phyloP scores from a whole-genome alignment of 2,113 vertebrate genomes.

The Phaethon lepturus region DNA sequence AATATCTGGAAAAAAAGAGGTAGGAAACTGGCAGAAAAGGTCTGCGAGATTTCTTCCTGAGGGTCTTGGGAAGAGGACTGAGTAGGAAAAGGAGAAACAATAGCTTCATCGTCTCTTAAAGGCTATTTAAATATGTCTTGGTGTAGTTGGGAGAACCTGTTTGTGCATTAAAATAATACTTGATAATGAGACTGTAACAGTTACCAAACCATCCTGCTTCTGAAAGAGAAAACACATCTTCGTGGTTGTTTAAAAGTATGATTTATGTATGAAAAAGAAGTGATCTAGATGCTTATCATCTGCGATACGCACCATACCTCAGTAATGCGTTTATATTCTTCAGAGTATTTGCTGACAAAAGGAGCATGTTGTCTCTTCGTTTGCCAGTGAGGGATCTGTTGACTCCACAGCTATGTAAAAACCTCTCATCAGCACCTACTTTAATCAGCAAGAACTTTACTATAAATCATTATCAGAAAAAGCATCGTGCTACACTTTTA shows the following conservation, averaged over 20 bases:
- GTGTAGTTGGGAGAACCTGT: background rate
- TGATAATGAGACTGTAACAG: background rate
- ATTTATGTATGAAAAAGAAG: slow-evolving; percentile 61
- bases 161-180: slow-evolving; percentile 27
- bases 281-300: slow-evolving; percentile 44
- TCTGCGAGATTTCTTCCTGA: slow-evolving; percentile 46
- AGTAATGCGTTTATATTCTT: slow-evolving; percentile 63
- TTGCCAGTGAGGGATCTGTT: slow-evolving; percentile 47
- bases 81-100: slow-evolving; percentile 5
- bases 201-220: background rate
- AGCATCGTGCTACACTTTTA: slow-evolving; percentile 12
- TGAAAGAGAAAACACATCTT: background rate
- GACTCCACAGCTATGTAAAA: slow-evolving; percentile 51
- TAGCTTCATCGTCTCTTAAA: background rate
- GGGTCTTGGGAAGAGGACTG: background rate
- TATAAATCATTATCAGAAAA: slow-evolving; percentile 64
- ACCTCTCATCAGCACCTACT: slow-evolving; percentile 62
- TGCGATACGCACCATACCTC: slow-evolving; percentile 35
- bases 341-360: slow-evolving; percentile 78
- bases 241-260: background rate
- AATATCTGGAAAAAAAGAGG: slow-evolving; percentile 14
- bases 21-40: slow-evolving; percentile 27
- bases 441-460: slow-evolving; percentile 61
- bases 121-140: background rate
- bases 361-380: slow-evolving; percentile 60